These are phyloP conservation scores for Smithornis capensis DNA, from an alignment of 2,113 vertebrate species.

Conservation along the genomic window DNA sequence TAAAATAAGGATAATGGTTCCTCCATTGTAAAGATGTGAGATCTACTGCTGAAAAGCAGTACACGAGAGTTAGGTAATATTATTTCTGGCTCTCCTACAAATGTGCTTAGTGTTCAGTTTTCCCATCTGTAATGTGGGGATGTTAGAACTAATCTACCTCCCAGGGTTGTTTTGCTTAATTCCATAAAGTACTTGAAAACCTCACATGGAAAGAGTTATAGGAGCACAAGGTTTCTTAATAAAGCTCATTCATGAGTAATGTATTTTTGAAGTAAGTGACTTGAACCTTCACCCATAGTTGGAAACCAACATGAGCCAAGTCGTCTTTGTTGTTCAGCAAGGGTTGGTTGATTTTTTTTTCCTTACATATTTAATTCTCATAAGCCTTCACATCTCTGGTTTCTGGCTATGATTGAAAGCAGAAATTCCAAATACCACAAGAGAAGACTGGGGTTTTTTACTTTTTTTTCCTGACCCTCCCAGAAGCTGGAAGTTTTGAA, in stretches of 20 bases:
- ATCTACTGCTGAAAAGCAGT: slow-evolving; percentile 48
- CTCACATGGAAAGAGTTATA: slow-evolving; percentile 68
- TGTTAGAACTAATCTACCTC: slow-evolving; percentile 67
- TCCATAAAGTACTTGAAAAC: slow-evolving; percentile 68
- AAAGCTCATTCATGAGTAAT: slow-evolving; percentile 68
- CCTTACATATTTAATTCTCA: slow-evolving; percentile 44
- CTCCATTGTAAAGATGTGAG: slow-evolving; percentile 45
- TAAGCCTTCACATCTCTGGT: slow-evolving; percentile 51
- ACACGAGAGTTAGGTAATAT: slow-evolving; percentile 57
- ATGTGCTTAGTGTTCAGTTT: slow-evolving; percentile 57
- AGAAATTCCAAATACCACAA: slow-evolving; percentile 64
- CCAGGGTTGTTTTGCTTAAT: slow-evolving; percentile 68
- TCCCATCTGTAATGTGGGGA: slow-evolving; percentile 68
- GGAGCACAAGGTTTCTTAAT: slow-evolving; percentile 66
- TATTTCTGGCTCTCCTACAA: slow-evolving; percentile 65
- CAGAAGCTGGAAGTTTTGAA: slow-evolving; percentile 56
- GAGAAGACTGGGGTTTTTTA: slow-evolving; percentile 12
- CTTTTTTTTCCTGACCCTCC: slow-evolving; percentile 36
- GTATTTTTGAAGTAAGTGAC: slow-evolving; percentile 67
- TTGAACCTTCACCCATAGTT: slow-evolving; percentile 70
- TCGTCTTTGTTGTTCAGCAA: slow-evolving; percentile 52
- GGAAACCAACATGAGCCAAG: slow-evolving; percentile 55
- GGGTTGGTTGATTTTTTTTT: slow-evolving; percentile 35
- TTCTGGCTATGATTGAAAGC: slow-evolving; percentile 62
- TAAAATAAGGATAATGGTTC: slow-evolving; percentile 42